Evolutionary conservation across 1,140 invertebrate species (phyloP), one percentile per base, ranked within the genome.

Genomic region (Cataglyphis hispanica): DNA sequence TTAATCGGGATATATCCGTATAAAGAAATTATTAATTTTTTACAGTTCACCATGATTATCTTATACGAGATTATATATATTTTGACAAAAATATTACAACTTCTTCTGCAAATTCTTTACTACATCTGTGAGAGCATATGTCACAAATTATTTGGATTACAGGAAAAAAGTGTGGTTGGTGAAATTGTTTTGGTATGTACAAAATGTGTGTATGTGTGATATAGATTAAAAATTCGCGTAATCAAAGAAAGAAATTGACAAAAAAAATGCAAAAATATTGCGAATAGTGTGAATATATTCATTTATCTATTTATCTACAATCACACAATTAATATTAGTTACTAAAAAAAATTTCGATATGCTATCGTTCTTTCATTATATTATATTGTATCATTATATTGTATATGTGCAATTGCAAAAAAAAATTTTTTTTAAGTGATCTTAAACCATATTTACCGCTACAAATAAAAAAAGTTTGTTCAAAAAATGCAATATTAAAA

Each of bases 101-200:
- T 96, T 3, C 11, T 95, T 0, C 34, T 96, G 1, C 95, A 95
- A 72, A 91, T 96, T 60, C 86, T 94, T 70, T 93, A 94, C 40
- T 92, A 93, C 25, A 92, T 94, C 0, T 27, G 95, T 0, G 95
- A 96, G 85, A 92, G 95, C 0, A 75, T 96, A 1, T 95, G 96
- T 50, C 91, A 93, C 31, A 81, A 94, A 16, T 90, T 97, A 46
- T 72, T 96, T 0, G 95, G 96, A 0, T 90, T 90, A 0, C 92
- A 95, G 3, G 95, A 96, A 60, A 96, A 96, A 80, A 95, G 95
- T 80, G 96, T 98, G 0, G 91, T 90, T 25, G 96, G 96, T 8
- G 96, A 97, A 91, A 96, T 97, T 64, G 95, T 97, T 46, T 90
- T 97, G 94, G 97, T 97, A 95, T 92, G 69, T 77, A 85, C 3